These are phyloP conservation scores for Perognathus longimembris DNA, from an alignment of 2,113 vertebrate species.

Conservation along the genomic window DNA sequence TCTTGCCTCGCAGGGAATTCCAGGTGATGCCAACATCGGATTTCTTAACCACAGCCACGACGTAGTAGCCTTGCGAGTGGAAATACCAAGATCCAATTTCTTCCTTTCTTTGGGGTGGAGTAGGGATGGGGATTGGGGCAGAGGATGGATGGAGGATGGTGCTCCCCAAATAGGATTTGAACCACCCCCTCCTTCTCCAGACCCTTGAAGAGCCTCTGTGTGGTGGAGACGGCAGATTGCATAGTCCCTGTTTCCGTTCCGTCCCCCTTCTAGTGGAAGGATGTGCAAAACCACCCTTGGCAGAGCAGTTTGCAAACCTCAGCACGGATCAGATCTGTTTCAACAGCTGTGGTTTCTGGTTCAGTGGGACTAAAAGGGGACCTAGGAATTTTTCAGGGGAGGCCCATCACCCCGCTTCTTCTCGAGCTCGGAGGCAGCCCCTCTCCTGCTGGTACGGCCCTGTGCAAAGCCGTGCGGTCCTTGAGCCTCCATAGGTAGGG, in stretches of 20 bases:
- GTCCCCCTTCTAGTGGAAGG: no score
- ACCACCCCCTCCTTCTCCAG: no score
- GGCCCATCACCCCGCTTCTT: not conserved
- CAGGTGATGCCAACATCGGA: slow-evolving; percentile 82
- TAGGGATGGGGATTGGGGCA: not conserved
- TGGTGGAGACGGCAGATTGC: no score
- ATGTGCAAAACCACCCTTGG: not conserved
- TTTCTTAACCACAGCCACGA: slow-evolving; percentile 92
- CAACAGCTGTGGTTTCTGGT: not conserved
- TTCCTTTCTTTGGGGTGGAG: not conserved
- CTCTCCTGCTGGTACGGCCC: not conserved
- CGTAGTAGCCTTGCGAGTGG: slow-evolving; percentile 84
- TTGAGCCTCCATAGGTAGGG: no score
- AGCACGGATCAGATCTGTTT: not conserved
- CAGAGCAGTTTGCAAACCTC: not conserved
- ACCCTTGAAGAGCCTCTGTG: no score
- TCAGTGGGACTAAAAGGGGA: not conserved
- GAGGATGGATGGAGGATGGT: not conserved
- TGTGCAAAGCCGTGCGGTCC: not conserved
- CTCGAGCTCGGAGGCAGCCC: not conserved
- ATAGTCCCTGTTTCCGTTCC: no score
- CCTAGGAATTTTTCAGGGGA: not conserved
- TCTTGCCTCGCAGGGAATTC: slow-evolving; percentile 88
- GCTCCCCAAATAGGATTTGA: not conserved
- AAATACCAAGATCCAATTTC: not conserved